Percentiles rank a stretch among this genome's conserved stretches.
Conservation (phyloP, 2,888 invertebrate species). For the Alentia gelatinosa region DNA sequence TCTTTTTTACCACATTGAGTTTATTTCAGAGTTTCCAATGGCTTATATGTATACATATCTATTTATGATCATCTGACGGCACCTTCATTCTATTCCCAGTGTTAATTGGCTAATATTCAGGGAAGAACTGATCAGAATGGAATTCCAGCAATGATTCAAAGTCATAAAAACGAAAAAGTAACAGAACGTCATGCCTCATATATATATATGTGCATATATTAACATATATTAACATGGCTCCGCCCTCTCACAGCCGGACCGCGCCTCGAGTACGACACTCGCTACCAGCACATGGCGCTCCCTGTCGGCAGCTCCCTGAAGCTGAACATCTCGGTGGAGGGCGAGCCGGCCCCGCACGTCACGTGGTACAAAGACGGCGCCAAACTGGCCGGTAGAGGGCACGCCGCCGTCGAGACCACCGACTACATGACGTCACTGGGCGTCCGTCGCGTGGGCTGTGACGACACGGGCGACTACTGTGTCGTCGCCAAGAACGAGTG, state of each 20-base stretch:
- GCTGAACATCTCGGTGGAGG: slow-evolving; percentile 63
- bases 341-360: slow-evolving; percentile 63
- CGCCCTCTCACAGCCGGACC: slow-evolving; percentile 62
- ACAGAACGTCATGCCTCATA: no score
- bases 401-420: slow-evolving; percentile 86
- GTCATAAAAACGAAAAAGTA: no score
- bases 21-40: no score
- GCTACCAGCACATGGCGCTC: slow-evolving; percentile 59
- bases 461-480: slow-evolving; percentile 66
- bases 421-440: slow-evolving; percentile 79
- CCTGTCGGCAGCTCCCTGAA: slow-evolving; percentile 62
- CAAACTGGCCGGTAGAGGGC: slow-evolving; percentile 53
- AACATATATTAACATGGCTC: no score
- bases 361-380: slow-evolving; percentile 65
- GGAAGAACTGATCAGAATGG: no score
- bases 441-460: slow-evolving; percentile 68
- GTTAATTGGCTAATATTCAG: no score
- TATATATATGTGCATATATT: no score
- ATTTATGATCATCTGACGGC: no score
- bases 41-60: no score
- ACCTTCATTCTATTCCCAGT: no score
- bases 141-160: no score
- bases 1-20: no score
- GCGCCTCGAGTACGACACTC: slow-evolving; percentile 63
- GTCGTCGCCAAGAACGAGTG: slow-evolving; percentile 67